Percentiles rank a stretch among this genome's conserved stretches.
These are phyloP conservation scores for Fistularia tabacaria DNA, from an alignment of 2,797 vertebrate genomes.

Conservation along the genomic window DNA sequence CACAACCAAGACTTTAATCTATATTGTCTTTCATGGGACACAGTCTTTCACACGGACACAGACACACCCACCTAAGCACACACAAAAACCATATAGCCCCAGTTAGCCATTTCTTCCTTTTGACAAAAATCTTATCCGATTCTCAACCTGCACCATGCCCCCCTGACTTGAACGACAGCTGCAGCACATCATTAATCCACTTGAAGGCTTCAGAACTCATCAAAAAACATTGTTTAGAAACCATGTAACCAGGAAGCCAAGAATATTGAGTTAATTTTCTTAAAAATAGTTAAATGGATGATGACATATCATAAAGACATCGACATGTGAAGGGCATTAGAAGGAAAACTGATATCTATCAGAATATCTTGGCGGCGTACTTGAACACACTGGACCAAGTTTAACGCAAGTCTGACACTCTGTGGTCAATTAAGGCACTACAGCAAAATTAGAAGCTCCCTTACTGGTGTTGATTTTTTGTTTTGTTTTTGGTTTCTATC, in stretches of 20 bases:
- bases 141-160: slow-evolving; percentile 47
- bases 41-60: background rate
- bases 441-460: too few species aligned
- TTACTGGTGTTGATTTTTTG: too few species aligned
- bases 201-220: background rate
- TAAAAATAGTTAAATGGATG: slow-evolving; percentile 2
- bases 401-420: slow-evolving; percentile 39
- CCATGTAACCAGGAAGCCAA: slow-evolving; percentile 15
- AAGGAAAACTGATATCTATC: background rate
- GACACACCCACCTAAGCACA: slow-evolving; percentile 8
- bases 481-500: too few species aligned
- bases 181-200: slow-evolving; percentile 35
- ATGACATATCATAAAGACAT: slow-evolving; percentile 9
- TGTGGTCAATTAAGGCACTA: slow-evolving; percentile 10
- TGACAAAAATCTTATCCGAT: slow-evolving; percentile 59
- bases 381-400: too few species aligned
- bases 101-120: slow-evolving; percentile 40
- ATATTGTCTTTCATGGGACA: slow-evolving; percentile 5
- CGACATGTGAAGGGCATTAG: slow-evolving; percentile 3
- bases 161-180: slow-evolving; percentile 37
- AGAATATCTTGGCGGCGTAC: too few species aligned
- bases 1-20: slow-evolving; percentile 31
- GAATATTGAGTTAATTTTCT: slow-evolving; percentile 20
- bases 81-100: background rate
- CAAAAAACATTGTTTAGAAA: background rate